These are phyloP conservation scores for Ophion obscuratus DNA, from an alignment of 2,888 invertebrate species.

Conservation along the genomic window DNA sequence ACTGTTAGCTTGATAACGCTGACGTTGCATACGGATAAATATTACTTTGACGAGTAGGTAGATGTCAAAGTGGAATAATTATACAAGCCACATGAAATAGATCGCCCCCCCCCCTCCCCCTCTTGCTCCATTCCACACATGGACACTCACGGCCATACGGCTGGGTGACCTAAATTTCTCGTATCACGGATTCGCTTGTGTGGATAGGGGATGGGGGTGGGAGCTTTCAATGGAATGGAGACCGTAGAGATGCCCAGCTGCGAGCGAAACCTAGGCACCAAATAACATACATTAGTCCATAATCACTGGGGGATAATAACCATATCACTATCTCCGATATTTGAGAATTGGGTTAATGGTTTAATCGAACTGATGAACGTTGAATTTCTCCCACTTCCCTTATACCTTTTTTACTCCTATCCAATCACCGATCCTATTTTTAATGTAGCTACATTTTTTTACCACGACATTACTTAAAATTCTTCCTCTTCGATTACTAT, in stretches of 20 bases:
- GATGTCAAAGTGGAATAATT: constrained; percentile 63
- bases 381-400: background rate
- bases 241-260: constrained; percentile 52
- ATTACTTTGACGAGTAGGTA: constrained; percentile 61
- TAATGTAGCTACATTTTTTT: background rate
- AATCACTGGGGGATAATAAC: constrained; percentile 53
- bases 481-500: background rate
- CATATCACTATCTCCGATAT: constrained; percentile 57
- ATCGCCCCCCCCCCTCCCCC: constrained; percentile 41
- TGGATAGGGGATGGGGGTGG: background rate
- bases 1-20: constrained; percentile 56
- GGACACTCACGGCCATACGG: background rate
- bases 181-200: constrained; percentile 45
- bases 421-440: background rate
- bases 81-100: constrained; percentile 37
- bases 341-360: constrained; percentile 61
- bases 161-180: constrained; percentile 33
- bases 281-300: constrained; percentile 62
- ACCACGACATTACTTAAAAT: background rate
- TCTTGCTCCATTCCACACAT: constrained; percentile 11
- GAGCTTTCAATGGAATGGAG: constrained; percentile 49
- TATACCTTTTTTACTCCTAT: background rate
- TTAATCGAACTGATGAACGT: constrained; percentile 49
- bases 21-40: constrained; percentile 51
- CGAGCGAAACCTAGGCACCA: constrained; percentile 42